Conservation (phyloP, 2,113 vertebrate genomes). For the Willisornis vidua region DNA sequence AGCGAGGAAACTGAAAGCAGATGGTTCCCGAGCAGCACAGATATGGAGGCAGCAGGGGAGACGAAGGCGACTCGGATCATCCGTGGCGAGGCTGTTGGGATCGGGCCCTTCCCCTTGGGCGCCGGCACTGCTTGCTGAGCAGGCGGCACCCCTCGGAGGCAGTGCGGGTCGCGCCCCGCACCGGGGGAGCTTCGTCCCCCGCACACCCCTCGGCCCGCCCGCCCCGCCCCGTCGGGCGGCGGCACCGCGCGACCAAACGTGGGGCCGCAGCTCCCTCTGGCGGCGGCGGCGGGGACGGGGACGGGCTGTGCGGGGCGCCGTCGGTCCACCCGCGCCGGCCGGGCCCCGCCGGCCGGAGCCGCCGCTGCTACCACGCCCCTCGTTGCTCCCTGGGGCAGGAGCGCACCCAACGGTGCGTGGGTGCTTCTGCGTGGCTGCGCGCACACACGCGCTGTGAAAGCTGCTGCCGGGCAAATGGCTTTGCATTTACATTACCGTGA, state of each 20-base stretch:
- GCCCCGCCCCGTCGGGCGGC: not conserved
- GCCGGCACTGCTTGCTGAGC: not conserved
- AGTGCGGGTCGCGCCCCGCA: not conserved
- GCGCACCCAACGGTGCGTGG: accelerated
- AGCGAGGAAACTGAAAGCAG: not conserved
- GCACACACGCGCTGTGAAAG: accelerated
- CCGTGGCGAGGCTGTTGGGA: not conserved
- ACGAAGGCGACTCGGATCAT: accelerated
- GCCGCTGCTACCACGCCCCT: too few species aligned
- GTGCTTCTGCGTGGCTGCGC: not conserved
- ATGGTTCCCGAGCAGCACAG: not conserved
- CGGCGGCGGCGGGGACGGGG: not conserved
- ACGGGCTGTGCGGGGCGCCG: not conserved
- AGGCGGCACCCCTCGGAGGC: not conserved
- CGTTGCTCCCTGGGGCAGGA: not conserved
- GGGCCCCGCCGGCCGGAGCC: accelerated
- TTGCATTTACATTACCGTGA: not conserved
- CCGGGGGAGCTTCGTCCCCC: not conserved
- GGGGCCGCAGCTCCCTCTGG: slow-evolving; percentile 70
- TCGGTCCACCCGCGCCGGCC: not conserved
- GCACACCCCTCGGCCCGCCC: too few species aligned
- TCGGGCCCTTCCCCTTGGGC: not conserved
- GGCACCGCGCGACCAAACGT: not conserved
- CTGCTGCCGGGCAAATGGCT: not conserved
- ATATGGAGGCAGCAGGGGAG: too few species aligned